These are phyloP conservation scores for Dendrocincla tyrannina DNA, from an alignment of 2,797 vertebrate genomes.

Conservation along the genomic window DNA sequence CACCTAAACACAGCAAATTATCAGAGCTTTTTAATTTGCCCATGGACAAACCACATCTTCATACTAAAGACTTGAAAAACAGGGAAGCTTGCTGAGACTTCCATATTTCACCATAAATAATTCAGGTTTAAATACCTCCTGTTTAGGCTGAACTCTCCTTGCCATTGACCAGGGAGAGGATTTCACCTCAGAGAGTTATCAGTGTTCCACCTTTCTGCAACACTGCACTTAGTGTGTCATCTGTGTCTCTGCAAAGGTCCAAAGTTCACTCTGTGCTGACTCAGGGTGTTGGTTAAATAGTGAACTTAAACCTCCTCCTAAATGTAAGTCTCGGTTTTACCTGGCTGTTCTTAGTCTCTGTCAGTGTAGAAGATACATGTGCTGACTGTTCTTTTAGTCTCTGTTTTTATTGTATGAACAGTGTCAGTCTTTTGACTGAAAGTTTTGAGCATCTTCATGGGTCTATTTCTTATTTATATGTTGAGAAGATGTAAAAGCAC, in stretches of 20 bases:
- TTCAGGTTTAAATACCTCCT: background rate
- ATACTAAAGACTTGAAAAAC: background rate
- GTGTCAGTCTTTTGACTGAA: background rate
- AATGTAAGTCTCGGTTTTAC: background rate
- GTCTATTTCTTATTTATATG: background rate
- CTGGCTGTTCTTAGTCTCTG: background rate
- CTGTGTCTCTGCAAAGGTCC: background rate
- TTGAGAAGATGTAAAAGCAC: background rate
- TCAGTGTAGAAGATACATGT: background rate
- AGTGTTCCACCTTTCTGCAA: background rate
- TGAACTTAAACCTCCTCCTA: background rate
- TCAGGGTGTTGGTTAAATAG: background rate
- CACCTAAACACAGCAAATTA: background rate
- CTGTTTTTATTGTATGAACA: background rate
- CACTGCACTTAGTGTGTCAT: background rate
- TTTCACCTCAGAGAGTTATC: background rate
- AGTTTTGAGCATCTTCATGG: background rate
- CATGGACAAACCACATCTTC: background rate
- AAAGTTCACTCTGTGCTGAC: fast-evolving
- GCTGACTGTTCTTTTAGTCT: background rate
- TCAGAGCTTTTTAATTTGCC: background rate
- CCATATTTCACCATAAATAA: background rate
- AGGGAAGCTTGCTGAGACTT: background rate
- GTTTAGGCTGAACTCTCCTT: background rate
- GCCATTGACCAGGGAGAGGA: background rate